These are phyloP conservation scores for Pyralis farinalis DNA, from an alignment of 2,888 invertebrate species.

Conservation along the genomic window DNA sequence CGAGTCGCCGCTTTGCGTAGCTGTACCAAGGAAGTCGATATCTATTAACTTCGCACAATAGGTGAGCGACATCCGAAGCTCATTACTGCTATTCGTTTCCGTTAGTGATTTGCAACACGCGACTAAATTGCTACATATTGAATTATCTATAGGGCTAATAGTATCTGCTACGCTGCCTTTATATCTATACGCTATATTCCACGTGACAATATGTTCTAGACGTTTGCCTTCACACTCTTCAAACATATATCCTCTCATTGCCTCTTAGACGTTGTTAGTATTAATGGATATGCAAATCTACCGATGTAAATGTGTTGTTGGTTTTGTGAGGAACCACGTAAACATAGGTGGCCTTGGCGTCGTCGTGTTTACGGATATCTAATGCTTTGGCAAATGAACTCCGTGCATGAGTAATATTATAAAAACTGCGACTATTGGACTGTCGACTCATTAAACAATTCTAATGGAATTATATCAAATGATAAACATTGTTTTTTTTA, in stretches of 20 bases:
- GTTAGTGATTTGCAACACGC: conserved; percentile 71
- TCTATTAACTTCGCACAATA: conserved; percentile 79
- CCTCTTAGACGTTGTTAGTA: not conserved
- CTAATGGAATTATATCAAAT: not conserved
- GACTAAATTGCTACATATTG: conserved; percentile 53
- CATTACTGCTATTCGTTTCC: conserved; percentile 76
- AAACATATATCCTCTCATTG: not conserved
- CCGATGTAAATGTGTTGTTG: conserved; percentile 22
- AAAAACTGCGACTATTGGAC: not conserved
- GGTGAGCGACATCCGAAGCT: conserved; percentile 81
- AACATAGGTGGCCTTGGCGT: conserved; percentile 61
- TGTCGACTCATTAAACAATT: not conserved
- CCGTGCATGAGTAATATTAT: conserved; percentile 21
- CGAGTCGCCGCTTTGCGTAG: conserved; percentile 50
- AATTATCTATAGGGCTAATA: conserved; percentile 39
- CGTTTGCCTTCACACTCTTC: too few relatives aligned
- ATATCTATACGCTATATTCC: too few relatives aligned
- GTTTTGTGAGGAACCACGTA: conserved; percentile 43
- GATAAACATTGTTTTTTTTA: too few relatives aligned
- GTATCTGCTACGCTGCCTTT: conserved; percentile 14
- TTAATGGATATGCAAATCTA: conserved; percentile 4
- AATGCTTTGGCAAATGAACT: conserved; percentile 54
- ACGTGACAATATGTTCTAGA: too few relatives aligned
- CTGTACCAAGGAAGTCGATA: conserved; percentile 76
- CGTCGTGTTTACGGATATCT: conserved; percentile 62